Evolutionary conservation across 2,797 vertebrate genomes (phyloP).

Genomic region (Hybognathus amarus): DNA sequence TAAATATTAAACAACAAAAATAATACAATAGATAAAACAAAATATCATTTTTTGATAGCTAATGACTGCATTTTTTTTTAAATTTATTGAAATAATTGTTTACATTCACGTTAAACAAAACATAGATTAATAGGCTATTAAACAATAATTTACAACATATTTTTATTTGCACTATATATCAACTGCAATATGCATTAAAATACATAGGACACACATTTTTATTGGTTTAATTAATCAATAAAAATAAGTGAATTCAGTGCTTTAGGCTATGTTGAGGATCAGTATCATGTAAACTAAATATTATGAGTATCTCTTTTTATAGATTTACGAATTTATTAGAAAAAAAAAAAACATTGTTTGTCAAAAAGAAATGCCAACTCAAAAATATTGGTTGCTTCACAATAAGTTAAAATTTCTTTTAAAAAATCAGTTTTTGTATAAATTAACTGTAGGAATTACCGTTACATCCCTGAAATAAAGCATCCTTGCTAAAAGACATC

Average conservation of each 20-base stretch:
- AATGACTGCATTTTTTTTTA: not conserved
- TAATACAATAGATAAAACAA: no score
- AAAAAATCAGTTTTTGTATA: not conserved
- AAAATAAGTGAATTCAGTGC: slow-evolving; percentile 9
- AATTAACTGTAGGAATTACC: not conserved
- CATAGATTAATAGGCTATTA: no score
- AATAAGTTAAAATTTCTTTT: not conserved
- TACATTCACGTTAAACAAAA: not conserved
- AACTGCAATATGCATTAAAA: not conserved
- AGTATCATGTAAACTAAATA: slow-evolving; percentile 29
- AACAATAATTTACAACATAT: not conserved
- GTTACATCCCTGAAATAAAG: slow-evolving; percentile 1
- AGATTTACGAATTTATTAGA: slow-evolving; percentile 39
- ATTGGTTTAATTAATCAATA: not conserved
- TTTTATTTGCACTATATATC: not conserved
- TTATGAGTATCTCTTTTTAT: not conserved
- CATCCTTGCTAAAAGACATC: not conserved
- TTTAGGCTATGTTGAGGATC: slow-evolving; percentile 48
- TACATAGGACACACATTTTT: not conserved
- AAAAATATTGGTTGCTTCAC: not conserved
- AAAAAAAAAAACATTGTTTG: not conserved
- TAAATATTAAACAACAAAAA: not conserved
- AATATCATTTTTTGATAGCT: not conserved
- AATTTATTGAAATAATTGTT: not conserved
- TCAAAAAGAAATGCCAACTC: not conserved